Percentiles rank a stretch among this genome's conserved stretches.
Conservation (phyloP, 1,140 invertebrate species). For the Riptortus pedestris region DNA sequence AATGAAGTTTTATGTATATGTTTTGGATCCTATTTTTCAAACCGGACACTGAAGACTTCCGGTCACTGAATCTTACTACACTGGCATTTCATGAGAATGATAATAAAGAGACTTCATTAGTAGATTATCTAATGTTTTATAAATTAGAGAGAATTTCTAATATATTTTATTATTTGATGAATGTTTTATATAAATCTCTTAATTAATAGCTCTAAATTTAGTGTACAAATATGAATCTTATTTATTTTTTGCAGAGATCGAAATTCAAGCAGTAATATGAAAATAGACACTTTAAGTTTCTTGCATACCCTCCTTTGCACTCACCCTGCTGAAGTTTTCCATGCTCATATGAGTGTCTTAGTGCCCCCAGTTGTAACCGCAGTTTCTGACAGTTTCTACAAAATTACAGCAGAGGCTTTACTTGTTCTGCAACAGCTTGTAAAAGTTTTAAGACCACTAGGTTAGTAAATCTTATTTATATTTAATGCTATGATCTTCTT, state of each 20-base stretch:
- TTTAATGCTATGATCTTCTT: not conserved
- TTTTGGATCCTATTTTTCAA: too few relatives aligned
- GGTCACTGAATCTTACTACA: too few relatives aligned
- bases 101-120: too few relatives aligned
- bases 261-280: constrained; percentile 94
- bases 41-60: too few relatives aligned
- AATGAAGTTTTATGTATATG: too few relatives aligned
- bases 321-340: constrained; percentile 69
- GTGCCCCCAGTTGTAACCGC: constrained; percentile 78
- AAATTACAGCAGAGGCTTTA: constrained; percentile 91
- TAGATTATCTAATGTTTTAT: too few relatives aligned
- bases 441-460: constrained; percentile 82
- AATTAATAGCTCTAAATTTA: not conserved
- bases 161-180: not conserved
- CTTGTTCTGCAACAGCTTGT: constrained; percentile 88
- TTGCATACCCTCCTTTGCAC: constrained; percentile 75
- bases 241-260: constrained; percentile 57
- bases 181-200: not conserved
- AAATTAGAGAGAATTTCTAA: too few relatives aligned
- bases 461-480: constrained; percentile 38
- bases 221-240: not conserved
- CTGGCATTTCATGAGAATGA: too few relatives aligned
- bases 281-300: constrained; percentile 93
- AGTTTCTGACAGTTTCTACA: constrained; percentile 93
- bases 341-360: constrained; percentile 68